Evolutionary conservation across 2,888 invertebrate species (phyloP).

Genomic region (Panopea generosa): DNA sequence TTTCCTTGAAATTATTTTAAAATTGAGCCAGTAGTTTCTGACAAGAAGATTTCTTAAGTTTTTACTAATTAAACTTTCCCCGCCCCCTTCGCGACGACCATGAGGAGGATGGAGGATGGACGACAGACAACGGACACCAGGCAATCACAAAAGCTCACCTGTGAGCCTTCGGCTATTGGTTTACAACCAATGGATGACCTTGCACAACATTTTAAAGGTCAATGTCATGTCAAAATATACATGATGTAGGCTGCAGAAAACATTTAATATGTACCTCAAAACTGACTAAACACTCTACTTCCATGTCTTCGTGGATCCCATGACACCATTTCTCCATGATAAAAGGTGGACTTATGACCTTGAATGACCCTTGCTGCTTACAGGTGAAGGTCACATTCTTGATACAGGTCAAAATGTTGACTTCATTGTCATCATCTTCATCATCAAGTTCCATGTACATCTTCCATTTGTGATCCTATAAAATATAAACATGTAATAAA

Average conservation of each 20-base stretch:
- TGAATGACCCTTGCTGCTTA: slow-evolving; percentile 68
- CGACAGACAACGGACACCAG: no score
- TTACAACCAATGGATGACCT: no score
- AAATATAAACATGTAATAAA: slow-evolving; percentile 6
- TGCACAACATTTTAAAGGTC: no score
- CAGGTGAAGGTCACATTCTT: slow-evolving; percentile 82
- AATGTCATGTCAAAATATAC: no score
- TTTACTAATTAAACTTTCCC: no score
- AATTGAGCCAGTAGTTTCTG: no score
- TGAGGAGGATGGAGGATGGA: no score
- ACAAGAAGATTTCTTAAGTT: no score
- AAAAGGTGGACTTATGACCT: slow-evolving; percentile 82
- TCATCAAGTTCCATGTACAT: slow-evolving; percentile 84
- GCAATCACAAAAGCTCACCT: no score
- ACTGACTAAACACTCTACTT: slow-evolving; percentile 82
- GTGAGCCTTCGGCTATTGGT: no score
- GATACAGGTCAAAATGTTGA: slow-evolving; percentile 79
- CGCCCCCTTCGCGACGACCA: no score
- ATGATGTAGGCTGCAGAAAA: background rate
- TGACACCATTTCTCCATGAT: slow-evolving; percentile 85
- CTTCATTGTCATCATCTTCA: slow-evolving; percentile 71
- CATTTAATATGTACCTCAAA: slow-evolving; percentile 81
- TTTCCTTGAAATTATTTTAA: no score
- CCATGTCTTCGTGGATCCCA: slow-evolving; percentile 77
- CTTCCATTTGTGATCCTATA: slow-evolving; percentile 84